Base-by-base conservation (phyloP, 1,140 invertebrate species). In the Protaetia brevitarsis region DNA sequence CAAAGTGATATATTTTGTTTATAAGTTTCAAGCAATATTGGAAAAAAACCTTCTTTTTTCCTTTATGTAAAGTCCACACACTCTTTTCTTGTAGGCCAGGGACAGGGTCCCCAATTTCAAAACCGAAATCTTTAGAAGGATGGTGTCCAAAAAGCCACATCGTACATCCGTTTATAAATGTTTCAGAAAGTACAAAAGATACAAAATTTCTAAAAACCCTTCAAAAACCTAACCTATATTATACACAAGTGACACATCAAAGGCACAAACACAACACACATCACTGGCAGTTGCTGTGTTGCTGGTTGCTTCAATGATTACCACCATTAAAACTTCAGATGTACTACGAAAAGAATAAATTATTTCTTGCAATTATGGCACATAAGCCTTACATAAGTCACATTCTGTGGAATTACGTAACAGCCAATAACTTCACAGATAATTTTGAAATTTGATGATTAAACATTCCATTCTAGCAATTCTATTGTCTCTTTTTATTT, bases 131-230 rank as follows among this genome's bases (percentile, higher is more conserved):
- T 84, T 96, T 97, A 29, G 90, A 88, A 30, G 94, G 91, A 86
- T 97, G 94, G 74, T 93, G 87, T 60, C 92, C 94, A 78, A 97
- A 97, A 82, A 98, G 94, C 64, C 94, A 96, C 95, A 95, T 97
- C 95, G 97, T 97, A 80, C 41, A 51, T 51, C 8, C 41, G 41
- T 84, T 26, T 51, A 5, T n/a, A 45, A 10, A n/a, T 41, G 10
- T 21, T 37, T 10, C 21, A 23, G 2, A 6, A 34, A 1, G 37
- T 62, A 16, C 13, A 94, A 59, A n/a, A 6, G 57, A 8, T 41
- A 13, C 1, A 26, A 21, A 51, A 23, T 64, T 8, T 64, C 36
- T 45, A 13, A 51, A 51, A 41, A 36, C 10, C 13, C n/a, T 65
- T 65, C 37, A 66, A 66, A 66, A 66, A 45, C 65, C 23, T 66